Base-by-base conservation (phyloP, 1,140 invertebrate genomes). In the Drosophila pectinifera region DNA sequence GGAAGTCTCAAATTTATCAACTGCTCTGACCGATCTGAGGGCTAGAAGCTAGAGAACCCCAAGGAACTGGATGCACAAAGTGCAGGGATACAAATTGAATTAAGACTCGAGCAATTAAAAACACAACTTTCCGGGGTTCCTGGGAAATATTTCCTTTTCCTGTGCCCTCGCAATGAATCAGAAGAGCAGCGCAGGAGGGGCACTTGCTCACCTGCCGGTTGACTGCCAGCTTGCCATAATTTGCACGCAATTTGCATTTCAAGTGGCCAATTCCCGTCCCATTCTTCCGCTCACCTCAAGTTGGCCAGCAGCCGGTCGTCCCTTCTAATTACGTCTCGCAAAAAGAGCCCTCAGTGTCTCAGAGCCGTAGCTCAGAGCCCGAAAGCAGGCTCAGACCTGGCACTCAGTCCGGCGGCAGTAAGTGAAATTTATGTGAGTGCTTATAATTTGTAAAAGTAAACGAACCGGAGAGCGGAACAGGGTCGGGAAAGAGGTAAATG, bases 201-300 rank as follows among this genome's bases (percentile, higher is more conserved):
- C 13, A 74, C 78, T 74, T 74, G 81, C 70, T 74, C 78, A 79
- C 84, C 83, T 89, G 76, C 46, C 55, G 57, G 57, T 63, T 63
- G 46, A 61, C 72, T 89, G 84, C 76, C 79, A 83, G 83, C 63
- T 83, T 83, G 80, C 83, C 83, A 88, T 88, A 88, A 88, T 88
- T 88, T 88, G 83, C 83, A 88, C 83, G 84, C 83, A 89, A 88
- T 88, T 88, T 88, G 84, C 83, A 88, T 88, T 83, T 88, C 79
- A 89, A 88, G 84, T 88, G 84, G 83, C 76, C 83, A 73, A 88
- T 82, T 49, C 68, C 53, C 42, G 2, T 18, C 8, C 56, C 45
- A 24, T 39, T 18, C 69, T 22, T 34, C 20, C 36, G 72, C 36
- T 8, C 46, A 54, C 49, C 72, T 67, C 45, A 46, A 65, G 72